Percentiles rank a stretch among this genome's conserved stretches.
Evolutionary conservation across 2,113 vertebrate species (phyloP).

Genomic region (Aptenodytes forsteri): DNA sequence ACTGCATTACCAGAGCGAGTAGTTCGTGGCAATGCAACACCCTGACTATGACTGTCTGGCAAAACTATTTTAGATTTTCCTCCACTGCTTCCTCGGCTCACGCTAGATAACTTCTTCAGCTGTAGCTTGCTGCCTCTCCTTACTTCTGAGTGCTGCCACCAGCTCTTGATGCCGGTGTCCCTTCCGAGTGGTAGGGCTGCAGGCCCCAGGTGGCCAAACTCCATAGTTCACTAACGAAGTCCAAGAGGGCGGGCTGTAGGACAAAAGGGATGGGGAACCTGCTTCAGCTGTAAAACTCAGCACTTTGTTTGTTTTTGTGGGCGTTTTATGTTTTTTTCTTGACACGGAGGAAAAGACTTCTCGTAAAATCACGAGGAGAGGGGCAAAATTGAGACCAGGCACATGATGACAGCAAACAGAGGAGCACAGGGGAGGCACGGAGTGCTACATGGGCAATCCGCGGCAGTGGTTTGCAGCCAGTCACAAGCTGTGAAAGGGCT

Average conservation of each 20-base stretch:
- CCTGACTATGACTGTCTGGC: not conserved
- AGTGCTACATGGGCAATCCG: fast-evolving
- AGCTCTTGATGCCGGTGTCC: not conserved
- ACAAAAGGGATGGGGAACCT: not conserved
- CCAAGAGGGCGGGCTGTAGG: not conserved
- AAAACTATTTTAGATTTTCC: not conserved
- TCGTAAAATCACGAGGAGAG: not conserved
- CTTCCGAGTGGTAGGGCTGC: fast-evolving
- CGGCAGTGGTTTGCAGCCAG: fast-evolving
- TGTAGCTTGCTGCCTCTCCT: not conserved
- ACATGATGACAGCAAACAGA: fast-evolving
- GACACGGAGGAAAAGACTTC: fast-evolving
- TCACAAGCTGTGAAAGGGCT: not conserved
- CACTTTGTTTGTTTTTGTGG: not conserved
- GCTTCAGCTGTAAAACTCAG: not conserved
- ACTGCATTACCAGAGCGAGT: not conserved
- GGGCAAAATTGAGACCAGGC: not conserved
- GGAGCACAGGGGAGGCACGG: not conserved
- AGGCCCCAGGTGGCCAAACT: not conserved
- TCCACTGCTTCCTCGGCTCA: not conserved
- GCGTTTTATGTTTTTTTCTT: not conserved
- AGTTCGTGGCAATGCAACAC: not conserved
- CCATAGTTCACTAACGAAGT: not conserved
- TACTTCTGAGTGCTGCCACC: not conserved
- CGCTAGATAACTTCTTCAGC: not conserved